Base-by-base conservation (phyloP, 2,888 invertebrate genomes). In the Clunio marinus region DNA sequence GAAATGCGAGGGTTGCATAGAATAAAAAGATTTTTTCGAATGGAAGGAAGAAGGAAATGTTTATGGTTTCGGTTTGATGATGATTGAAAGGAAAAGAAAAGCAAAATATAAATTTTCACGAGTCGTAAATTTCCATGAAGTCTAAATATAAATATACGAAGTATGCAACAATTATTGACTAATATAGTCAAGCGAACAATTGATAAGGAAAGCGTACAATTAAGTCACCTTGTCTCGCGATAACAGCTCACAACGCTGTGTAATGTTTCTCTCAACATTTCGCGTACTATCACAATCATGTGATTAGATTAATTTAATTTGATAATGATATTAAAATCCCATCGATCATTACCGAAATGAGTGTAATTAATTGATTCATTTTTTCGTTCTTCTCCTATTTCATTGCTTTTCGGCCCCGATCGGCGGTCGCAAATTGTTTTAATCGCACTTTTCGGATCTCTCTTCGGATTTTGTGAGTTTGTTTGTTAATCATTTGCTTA, bases 231-330 rank as follows among this genome's bases (percentile, higher is more conserved):
- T 58, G 58, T 58, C 51, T 51, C 17, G 24, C 10, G 58, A 58
- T 58, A 58, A 58, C 58, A 8, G 17, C 13, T 15, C 20, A 17
- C 8, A 2, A 13, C 17, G 13, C 3, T n/a, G 15, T 7, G 15
- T 5, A 45, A 7, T 7, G 7, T 5, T 20, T 5, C 20, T 22
- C 20, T 17, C 17, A 22, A 22, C 20, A 22, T 37, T 37, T 17
- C 28, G 27, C 13, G 15, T 20, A 20, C 24, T 27, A 65, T 62
- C 63, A 27, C 45, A 28, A 65, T 46, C 46, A 67, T 57, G 35
- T 57, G 66, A 67, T 67, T 55, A 67, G 66, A 67, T 67, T 67
- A 67, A 67, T 67, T 67, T 67, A 67, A 67, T 67, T 67, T 67
- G 66, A 67, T 67, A 67, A 67, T 41, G 35, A 67, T 67, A 67